Evolutionary conservation across 2,888 invertebrate species (phyloP).

Genomic region (Leptura quadrifasciata): DNA sequence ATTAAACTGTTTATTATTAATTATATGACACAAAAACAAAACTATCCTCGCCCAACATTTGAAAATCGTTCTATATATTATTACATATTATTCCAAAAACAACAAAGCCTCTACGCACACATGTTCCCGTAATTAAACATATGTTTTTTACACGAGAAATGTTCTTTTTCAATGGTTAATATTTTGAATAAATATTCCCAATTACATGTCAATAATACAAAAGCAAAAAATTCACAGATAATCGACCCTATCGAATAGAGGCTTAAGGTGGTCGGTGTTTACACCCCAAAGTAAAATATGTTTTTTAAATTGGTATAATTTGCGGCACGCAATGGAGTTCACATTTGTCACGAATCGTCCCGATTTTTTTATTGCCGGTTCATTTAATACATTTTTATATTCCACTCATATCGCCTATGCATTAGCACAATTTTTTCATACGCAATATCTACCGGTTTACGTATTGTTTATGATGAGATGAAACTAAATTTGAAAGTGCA

Average conservation of each 20-base stretch:
- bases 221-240: slow-evolving; percentile 10
- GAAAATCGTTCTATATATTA: neutral
- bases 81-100: neutral
- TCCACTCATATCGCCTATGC: neutral
- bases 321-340: slow-evolving; percentile 27
- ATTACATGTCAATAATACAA: slow-evolving; percentile 37
- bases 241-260: slow-evolving; percentile 11
- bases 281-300: slow-evolving; percentile 20
- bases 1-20: too few species aligned
- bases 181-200: slow-evolving; percentile 40
- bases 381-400: neutral
- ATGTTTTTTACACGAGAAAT: slow-evolving; percentile 36
- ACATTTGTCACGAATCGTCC: slow-evolving; percentile 18
- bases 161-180: slow-evolving; percentile 29
- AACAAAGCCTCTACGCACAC: slow-evolving; percentile 5
- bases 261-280: neutral
- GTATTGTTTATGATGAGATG: too few species aligned
- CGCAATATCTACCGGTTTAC: too few species aligned
- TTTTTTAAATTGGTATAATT: slow-evolving; percentile 37
- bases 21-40: neutral
- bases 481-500: too few species aligned
- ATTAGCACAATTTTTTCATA: too few species aligned
- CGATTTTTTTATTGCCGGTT: neutral
- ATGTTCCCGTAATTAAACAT: slow-evolving; percentile 39
- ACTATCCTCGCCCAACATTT: neutral